These are phyloP conservation scores for Eriosoma lanigerum DNA, from an alignment of 1,140 invertebrate species.

Conservation along the genomic window DNA sequence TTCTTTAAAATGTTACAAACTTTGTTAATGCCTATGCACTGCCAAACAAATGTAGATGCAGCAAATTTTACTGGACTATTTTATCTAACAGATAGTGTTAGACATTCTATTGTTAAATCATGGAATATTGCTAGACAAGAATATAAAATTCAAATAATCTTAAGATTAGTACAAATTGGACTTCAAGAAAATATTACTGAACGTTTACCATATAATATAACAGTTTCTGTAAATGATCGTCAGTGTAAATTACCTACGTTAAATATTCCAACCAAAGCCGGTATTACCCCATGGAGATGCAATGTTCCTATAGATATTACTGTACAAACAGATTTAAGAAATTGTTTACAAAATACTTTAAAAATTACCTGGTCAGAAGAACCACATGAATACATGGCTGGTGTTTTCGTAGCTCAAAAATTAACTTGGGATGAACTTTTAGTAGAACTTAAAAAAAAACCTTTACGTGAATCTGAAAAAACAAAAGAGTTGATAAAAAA, in stretches of 20 bases:
- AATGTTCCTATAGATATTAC: constrained; percentile 45
- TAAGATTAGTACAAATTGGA: constrained; percentile 25
- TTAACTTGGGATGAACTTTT: constrained; percentile 26
- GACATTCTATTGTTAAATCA: constrained; percentile 37
- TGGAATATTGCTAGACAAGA: constrained; percentile 42
- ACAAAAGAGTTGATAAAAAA: constrained; percentile 35
- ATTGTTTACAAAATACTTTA: constrained; percentile 39
- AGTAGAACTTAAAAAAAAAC: constrained; percentile 35
- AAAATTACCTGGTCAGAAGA: constrained; percentile 38
- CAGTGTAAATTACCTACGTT: constrained; percentile 32
- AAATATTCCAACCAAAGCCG: constrained; percentile 43
- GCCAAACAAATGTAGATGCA: neutral
- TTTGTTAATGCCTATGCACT: constrained; percentile 28
- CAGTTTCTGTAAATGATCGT: constrained; percentile 35
- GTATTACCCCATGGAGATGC: constrained; percentile 34
- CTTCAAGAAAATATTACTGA: constrained; percentile 25
- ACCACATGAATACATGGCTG: constrained; percentile 25
- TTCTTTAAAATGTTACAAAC: constrained; percentile 18
- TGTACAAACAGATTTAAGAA: constrained; percentile 35
- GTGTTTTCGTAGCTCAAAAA: constrained; percentile 36
- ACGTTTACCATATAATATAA: constrained; percentile 39
- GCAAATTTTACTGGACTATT: constrained; percentile 26
- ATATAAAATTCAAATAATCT: constrained; percentile 44
- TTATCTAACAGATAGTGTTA: constrained; percentile 23
- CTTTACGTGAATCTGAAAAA: neutral